Evolutionary conservation across 2,888 invertebrate species (phyloP).

Genomic region (Diadromus collaris): DNA sequence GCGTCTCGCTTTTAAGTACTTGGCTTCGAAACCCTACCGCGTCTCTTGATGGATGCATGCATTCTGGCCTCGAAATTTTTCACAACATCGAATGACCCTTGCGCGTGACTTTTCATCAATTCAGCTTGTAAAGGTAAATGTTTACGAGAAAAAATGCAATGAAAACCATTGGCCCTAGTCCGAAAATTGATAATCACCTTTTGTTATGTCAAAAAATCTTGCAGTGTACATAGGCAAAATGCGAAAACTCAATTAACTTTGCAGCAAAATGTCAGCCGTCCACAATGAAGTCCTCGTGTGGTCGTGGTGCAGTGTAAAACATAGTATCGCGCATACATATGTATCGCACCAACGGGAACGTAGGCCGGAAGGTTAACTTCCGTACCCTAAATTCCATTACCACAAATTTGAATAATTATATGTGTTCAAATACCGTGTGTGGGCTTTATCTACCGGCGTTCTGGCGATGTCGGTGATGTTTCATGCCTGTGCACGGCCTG

Average conservation of each 20-base stretch:
- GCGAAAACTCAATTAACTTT: constrained; percentile 1
- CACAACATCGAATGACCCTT: constrained; percentile 19
- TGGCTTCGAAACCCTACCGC: no score
- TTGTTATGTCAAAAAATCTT: neutral
- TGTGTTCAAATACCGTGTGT: constrained; percentile 70
- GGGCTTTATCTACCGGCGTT: constrained; percentile 30
- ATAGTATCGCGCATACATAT: constrained; percentile 1
- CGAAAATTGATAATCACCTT: neutral
- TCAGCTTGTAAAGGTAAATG: neutral
- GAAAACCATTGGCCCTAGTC: no score
- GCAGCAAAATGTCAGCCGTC: constrained; percentile 18
- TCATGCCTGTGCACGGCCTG: constrained; percentile 46
- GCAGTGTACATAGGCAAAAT: neutral
- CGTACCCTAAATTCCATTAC: constrained; percentile 69
- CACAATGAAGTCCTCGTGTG: neutral
- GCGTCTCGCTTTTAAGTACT: no score
- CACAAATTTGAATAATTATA: constrained; percentile 75
- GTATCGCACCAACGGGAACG: neutral
- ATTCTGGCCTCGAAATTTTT: constrained; percentile 16
- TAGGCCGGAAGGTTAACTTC: constrained; percentile 58
- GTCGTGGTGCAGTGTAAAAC: constrained; percentile 11
- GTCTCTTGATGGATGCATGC: constrained; percentile 12
- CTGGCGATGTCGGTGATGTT: constrained; percentile 34
- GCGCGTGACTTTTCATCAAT: constrained; percentile 10
- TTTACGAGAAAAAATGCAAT: no score